Evolutionary conservation across 2,888 invertebrate species (phyloP).

Genomic region (Melanostoma mellinum): DNA sequence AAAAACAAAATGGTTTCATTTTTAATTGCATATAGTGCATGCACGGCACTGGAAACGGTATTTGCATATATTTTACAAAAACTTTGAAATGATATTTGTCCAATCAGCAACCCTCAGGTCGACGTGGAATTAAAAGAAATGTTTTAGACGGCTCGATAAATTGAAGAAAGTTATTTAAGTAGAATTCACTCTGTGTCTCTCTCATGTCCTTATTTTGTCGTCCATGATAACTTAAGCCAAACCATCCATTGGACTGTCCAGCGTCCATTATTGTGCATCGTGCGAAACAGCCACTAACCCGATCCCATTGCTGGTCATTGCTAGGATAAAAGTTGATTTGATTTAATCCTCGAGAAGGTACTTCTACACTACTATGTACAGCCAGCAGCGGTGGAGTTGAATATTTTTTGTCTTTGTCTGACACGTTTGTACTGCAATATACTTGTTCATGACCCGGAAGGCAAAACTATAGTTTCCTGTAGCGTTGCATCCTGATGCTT

Average conservation of each 20-base stretch:
- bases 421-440: slow-evolving; percentile 20
- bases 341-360: slow-evolving; percentile 66
- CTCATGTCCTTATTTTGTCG: background rate
- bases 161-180: slow-evolving; percentile 69
- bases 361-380: too few species aligned
- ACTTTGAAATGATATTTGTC: too few species aligned
- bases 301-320: slow-evolving; percentile 60
- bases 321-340: slow-evolving; percentile 67
- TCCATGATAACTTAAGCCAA: slow-evolving; percentile 53
- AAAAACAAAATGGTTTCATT: too few species aligned
- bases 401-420: background rate
- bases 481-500: slow-evolving; percentile 64
- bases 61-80: too few species aligned
- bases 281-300: slow-evolving; percentile 69
- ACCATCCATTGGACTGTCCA: slow-evolving; percentile 51
- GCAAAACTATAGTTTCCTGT: slow-evolving; percentile 62
- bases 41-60: too few species aligned
- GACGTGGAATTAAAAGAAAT: slow-evolving; percentile 31
- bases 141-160: slow-evolving; percentile 65
- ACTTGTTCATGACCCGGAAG: slow-evolving; percentile 50
- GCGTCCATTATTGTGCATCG: slow-evolving; percentile 63
- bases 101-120: slow-evolving; percentile 2
- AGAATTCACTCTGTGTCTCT: slow-evolving; percentile 42
- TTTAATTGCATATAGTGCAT: too few species aligned
- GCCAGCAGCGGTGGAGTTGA: background rate